Base-by-base conservation (phyloP, 2,797 vertebrate genomes). In the Sarcoramphus papa region DNA sequence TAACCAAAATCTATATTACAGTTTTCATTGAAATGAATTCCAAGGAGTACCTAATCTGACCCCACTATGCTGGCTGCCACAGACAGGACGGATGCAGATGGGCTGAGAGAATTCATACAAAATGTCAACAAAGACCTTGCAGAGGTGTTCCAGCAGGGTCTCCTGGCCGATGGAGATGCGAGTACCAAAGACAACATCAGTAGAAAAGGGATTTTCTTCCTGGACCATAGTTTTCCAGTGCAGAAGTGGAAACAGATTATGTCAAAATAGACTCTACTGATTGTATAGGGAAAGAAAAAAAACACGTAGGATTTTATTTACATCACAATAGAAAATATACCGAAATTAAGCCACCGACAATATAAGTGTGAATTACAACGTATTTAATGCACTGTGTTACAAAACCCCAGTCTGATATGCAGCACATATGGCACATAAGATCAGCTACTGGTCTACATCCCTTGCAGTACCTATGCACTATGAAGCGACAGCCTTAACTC, bases 331-430 rank as follows among this genome's bases (percentile, higher is more conserved):
- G 59, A 54, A 91, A 90, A 65, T 15, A 90, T 3, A 67, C 6
- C 57, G 33, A 91, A 73, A 77, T 76, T 22, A n/a, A 69, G 35
- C 14, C 47, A 82, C 9, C 24, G 14, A 25, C 18, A 63, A 63
- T 10, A 0, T 20, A 91, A 92, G 37, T 47, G 53, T 78, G 53
- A 94, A 80, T 64, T 53, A 57, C 31, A 35, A 14, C 1, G 23
- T 21, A 74, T 69, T 95, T 70, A 40, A 57, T 19, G 50, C 53
- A 15, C 53, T 21, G 45, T 33, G 15, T 43, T 79, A 14, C 47
- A 43, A 91, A 81, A 6, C 9, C 3, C 2, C 41, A 53, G 20
- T 1, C 31, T 74, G 68, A 48, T 3, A 69, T 0, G 0, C 21
- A 68, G 82, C 85, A 76, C 59, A 21, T 54, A 50, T 3, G 57